Conservation (phyloP, 2,113 vertebrate species). For the Electrona antarctica region DNA sequence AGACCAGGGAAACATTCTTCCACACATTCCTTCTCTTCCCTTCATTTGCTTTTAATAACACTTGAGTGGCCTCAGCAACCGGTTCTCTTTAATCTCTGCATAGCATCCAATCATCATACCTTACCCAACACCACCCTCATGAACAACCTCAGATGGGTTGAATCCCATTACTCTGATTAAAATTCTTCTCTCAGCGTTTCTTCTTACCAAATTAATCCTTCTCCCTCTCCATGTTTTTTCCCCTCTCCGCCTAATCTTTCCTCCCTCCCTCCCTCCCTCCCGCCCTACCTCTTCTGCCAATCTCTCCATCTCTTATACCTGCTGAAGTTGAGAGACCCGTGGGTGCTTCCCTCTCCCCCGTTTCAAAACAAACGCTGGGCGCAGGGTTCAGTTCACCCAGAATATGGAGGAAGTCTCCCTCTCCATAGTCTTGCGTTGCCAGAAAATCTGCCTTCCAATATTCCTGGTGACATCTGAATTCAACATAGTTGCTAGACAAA, state of each 20-base stretch:
- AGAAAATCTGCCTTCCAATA: too few species aligned
- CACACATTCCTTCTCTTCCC: not conserved
- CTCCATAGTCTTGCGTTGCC: too few species aligned
- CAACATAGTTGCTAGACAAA: too few species aligned
- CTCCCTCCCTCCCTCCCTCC: not conserved
- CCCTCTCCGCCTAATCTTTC: not conserved
- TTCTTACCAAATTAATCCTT: not conserved
- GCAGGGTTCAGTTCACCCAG: slow-evolving; percentile 47
- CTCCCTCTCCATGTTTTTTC: not conserved
- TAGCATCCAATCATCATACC: not conserved
- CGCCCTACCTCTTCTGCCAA: not conserved
- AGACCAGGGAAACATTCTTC: not conserved
- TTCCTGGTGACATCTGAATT: too few species aligned
- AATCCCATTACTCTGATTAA: not conserved
- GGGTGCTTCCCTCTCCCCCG: slow-evolving; percentile 41
- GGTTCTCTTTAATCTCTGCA: not conserved
- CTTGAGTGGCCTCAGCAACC: slow-evolving; percentile 5
- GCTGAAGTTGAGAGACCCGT: slow-evolving; percentile 51
- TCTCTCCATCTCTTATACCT: slow-evolving; percentile 59
- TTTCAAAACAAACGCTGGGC: slow-evolving; percentile 57
- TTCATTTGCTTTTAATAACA: slow-evolving; percentile 10
- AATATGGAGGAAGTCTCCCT: not conserved
- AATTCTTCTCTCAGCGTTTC: not conserved
- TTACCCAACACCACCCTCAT: not conserved
- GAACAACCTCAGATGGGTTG: not conserved